Evolutionary conservation across 2,113 vertebrate genomes (phyloP).

Genomic region (Solenodon paradoxus): DNA sequence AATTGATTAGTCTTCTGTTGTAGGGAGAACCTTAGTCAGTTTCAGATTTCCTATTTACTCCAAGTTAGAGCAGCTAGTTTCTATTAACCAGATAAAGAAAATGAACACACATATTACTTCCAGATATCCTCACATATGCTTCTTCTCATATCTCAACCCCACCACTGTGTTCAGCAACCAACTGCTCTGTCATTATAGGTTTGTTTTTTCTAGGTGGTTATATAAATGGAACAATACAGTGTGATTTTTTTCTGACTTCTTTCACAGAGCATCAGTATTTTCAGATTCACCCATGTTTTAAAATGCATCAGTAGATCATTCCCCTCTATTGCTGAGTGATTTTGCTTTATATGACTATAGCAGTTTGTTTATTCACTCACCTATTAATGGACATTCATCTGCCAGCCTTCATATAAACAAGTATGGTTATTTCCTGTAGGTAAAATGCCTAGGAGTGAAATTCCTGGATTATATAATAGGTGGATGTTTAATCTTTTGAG

Average conservation of each 20-base stretch:
- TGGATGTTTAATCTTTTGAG: neutral
- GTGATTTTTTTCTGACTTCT: neutral
- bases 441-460: neutral
- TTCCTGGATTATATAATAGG: neutral
- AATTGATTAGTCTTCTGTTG: too few relatives aligned
- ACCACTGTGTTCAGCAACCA: neutral
- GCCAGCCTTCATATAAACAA: neutral
- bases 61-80: too few relatives aligned
- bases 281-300: neutral
- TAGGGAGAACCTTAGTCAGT: too few relatives aligned
- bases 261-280: neutral
- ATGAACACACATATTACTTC: neutral
- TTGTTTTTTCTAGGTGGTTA: neutral
- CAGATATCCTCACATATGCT: neutral
- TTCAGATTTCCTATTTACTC: too few relatives aligned
- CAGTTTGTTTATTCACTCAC: neutral
- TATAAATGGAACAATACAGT: neutral
- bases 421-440: neutral
- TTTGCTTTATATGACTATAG: neutral
- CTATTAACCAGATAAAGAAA: neutral
- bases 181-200: neutral
- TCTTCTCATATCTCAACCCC: too few relatives aligned
- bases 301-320: neutral
- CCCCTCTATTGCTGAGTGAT: neutral
- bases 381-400: neutral